A percentile compares a stretch with the other conserved stretches of the same genome.
These are phyloP conservation scores for Rattus norvegicus DNA, from an alignment of 2,113 vertebrate species.

Conservation along the genomic window DNA sequence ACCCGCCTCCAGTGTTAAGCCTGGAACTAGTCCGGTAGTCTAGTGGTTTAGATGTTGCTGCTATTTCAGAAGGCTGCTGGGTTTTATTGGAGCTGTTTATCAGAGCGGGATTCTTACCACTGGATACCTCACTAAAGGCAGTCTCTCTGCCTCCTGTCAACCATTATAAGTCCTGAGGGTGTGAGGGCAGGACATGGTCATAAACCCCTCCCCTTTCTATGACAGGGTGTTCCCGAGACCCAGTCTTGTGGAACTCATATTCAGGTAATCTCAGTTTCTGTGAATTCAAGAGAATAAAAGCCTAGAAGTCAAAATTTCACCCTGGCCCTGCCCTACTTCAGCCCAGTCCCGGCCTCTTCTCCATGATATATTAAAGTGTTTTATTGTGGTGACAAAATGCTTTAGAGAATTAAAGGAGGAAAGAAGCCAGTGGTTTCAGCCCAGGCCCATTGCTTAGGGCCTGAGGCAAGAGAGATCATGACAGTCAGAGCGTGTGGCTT, in stretches of 20 bases:
- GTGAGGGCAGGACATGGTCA: accelerated
- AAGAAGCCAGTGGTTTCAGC: neutral
- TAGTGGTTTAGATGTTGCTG: neutral
- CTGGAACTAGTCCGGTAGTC: neutral
- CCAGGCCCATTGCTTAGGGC: neutral
- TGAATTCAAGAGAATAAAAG: no score
- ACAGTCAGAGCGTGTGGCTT: neutral
- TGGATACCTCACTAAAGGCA: neutral
- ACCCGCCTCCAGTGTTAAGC: constrained; percentile 19
- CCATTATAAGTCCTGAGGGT: neutral
- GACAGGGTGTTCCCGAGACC: neutral
- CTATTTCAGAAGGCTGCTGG: neutral
- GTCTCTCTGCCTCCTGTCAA: neutral
- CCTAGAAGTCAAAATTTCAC: neutral
- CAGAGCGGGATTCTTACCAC: neutral
- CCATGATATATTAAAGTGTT: neutral
- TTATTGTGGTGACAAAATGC: neutral
- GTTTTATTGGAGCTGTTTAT: neutral
- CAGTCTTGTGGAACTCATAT: neutral
- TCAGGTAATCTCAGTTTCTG: neutral
- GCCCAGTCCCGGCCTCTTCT: neutral
- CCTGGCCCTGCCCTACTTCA: neutral
- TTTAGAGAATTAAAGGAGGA: neutral
- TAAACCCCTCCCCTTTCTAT: neutral
- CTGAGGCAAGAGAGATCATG: neutral